Base-by-base conservation (phyloP, 2,113 vertebrate genomes). In the Rhinopithecus roxellana region DNA sequence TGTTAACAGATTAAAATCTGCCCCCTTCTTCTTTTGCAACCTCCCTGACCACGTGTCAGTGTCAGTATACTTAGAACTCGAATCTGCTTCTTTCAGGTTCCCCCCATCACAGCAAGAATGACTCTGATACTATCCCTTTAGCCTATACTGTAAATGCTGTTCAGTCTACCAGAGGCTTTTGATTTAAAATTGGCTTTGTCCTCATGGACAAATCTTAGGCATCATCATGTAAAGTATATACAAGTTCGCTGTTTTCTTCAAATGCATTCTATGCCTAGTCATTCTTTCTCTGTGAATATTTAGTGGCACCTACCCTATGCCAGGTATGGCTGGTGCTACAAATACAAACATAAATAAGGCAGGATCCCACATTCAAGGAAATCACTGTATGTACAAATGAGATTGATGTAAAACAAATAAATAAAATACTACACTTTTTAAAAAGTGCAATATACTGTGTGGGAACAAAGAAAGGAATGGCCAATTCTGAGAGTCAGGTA, bases 1-100 rank as follows among this genome's bases (percentile, higher is more conserved):
- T 93, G 90, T 89, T 90, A 74, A 80, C 40, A 90, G 96, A 98
- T 92, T 3, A 85, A 79, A 74, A 72, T 90, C 69, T 72, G 40
- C 80, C 38, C 14, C 12, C 3, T 7, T 83, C n/a, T 89, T 50
- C 40, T 72, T 79, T 35, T n/a, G 25, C 20, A 92, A 35, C 35
- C 70, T 82, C 16, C 40, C 59, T n/a, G 16, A 83, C 23, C 70
- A 48, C 50, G 67, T 77, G 57, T 64, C 25, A 52, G 48, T 50
- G 43, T 4, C 7, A 10, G 0, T 43, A 61, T 59, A 80, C 67
- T 87, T 12, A 52, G 61, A n/a, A n/a, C 25, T 85, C n/a, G 77
- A 61, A n/a, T 83, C n/a, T 82, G 18, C 40, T 17, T 79, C 48
- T 8, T 90, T 43, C 5, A 35, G 20, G 2, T 14, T 38, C 52